A percentile compares a stretch with the other conserved stretches of the same genome.
Evolutionary conservation across 2,797 vertebrate genomes (phyloP).

Genomic region (Sebastes itinus): DNA sequence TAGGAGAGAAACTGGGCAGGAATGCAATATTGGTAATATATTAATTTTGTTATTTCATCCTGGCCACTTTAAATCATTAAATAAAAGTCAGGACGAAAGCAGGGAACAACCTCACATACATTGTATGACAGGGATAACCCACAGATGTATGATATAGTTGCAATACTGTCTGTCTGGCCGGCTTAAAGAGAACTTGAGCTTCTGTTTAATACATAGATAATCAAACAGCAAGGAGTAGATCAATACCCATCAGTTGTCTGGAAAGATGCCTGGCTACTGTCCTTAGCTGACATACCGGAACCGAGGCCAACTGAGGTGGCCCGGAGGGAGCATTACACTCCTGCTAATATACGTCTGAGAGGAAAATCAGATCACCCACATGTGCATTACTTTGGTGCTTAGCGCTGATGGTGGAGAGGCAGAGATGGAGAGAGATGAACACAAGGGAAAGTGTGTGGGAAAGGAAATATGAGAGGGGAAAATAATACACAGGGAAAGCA

Average conservation of each 20-base stretch:
- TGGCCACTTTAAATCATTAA: background rate
- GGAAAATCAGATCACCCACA: constrained; percentile 41
- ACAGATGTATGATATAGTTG: background rate
- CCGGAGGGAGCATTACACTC: constrained; percentile 40
- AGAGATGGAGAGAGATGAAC: constrained; percentile 17
- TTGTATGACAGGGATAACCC: background rate
- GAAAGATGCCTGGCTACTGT: constrained; percentile 35
- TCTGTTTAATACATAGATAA: constrained; percentile 41
- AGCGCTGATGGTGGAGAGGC: constrained; percentile 15
- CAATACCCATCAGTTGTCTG: constrained; percentile 61
- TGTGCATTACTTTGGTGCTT: constrained; percentile 47
- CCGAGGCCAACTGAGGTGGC: constrained; percentile 26
- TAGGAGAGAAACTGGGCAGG: background rate
- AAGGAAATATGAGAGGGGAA: constrained; percentile 43
- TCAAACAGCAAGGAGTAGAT: constrained; percentile 54
- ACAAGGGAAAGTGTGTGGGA: constrained; percentile 29
- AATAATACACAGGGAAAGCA: constrained; percentile 4
- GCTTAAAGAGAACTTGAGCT: constrained; percentile 11
- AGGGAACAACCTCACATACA: background rate
- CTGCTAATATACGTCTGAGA: constrained; percentile 51
- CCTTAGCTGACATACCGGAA: constrained; percentile 49
- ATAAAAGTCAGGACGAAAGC: background rate
- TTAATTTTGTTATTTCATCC: constrained; percentile 19
- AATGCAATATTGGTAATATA: background rate
- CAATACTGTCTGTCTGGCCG: background rate